Base-by-base conservation (phyloP, 2,113 vertebrate species). In the Labeo catla region DNA sequence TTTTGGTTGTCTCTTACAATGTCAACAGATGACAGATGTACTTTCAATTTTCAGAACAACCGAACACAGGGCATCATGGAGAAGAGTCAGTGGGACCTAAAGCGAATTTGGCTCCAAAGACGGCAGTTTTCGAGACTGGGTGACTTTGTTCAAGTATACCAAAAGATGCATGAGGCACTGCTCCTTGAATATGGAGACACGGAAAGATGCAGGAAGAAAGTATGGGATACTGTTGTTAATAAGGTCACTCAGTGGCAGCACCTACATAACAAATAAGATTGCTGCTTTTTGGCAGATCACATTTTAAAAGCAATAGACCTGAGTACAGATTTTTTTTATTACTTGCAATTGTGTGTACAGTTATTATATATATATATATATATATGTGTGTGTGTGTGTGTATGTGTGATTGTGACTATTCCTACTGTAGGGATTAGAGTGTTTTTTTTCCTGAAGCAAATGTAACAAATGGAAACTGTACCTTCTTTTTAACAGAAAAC, bases 81-180 rank as follows among this genome's bases (percentile, higher is more conserved):
- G 13, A 79, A 79, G 9, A 79, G 76, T 36, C 76, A 79, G 9
- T 79, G 76, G 34, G 52, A 59, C 76, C 76, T 79, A 6, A 79
- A 78, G 8, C 9, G 57, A 16, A 79, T 57, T 4, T 1, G 76
- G 15, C 57, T 79, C 76, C 76, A 78, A 16, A 57, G 76, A 9
- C 36, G 50, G 15, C 15, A 23, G 34, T 21, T 39, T 2, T 19
- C 15, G 19, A 13, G 76, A 79, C 52, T 79, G 13, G 76, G 59
- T 59, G 76, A 57, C 28, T 39, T 59, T 39, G 49, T 78, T 2
- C 3, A 4, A 9, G 12, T 36, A 19, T 59, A 21, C 8, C 15
- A 59, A 59, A 16, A 2, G 8, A 78, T 59, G 76, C 49, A 57
- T 57, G 52, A 79, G 21, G 50, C 50, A 28, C 49, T 36, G 12